Evolutionary conservation across 1,140 invertebrate genomes (phyloP).

Genomic region (Lepidurus apus): DNA sequence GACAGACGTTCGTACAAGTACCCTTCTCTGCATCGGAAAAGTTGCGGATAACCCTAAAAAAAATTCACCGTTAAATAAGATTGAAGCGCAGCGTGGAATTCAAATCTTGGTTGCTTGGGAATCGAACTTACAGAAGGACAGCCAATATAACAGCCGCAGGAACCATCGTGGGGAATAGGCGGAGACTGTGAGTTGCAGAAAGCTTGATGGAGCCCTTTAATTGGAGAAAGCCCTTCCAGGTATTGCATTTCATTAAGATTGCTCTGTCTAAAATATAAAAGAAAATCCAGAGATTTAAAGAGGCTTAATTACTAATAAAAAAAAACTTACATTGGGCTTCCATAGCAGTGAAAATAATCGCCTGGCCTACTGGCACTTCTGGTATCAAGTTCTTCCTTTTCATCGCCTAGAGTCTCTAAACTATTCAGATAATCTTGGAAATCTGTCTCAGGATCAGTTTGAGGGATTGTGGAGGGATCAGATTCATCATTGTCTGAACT

Average conservation of each 20-base stretch:
- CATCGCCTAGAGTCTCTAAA: too few species aligned
- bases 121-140: not conserved
- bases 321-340: too few species aligned
- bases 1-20: not conserved
- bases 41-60: not conserved
- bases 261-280: too few species aligned
- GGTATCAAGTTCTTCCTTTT: too few species aligned
- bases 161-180: not conserved
- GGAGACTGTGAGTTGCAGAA: not conserved
- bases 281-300: too few species aligned
- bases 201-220: not conserved
- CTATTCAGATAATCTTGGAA: too few species aligned
- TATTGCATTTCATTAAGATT: not conserved
- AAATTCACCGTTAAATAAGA: not conserved
- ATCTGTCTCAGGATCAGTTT: too few species aligned
- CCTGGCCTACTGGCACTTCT: too few species aligned
- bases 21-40: not conserved
- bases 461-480: too few species aligned
- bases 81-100: not conserved
- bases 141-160: not conserved
- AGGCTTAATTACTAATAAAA: too few species aligned
- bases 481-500: too few species aligned
- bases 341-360: too few species aligned
- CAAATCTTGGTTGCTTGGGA: not conserved
- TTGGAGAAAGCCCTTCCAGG: not conserved